Percentiles rank a stretch among this genome's conserved stretches.
These are phyloP conservation scores for Bungarus multicinctus DNA, from an alignment of 2,113 vertebrate species.

Conservation along the genomic window DNA sequence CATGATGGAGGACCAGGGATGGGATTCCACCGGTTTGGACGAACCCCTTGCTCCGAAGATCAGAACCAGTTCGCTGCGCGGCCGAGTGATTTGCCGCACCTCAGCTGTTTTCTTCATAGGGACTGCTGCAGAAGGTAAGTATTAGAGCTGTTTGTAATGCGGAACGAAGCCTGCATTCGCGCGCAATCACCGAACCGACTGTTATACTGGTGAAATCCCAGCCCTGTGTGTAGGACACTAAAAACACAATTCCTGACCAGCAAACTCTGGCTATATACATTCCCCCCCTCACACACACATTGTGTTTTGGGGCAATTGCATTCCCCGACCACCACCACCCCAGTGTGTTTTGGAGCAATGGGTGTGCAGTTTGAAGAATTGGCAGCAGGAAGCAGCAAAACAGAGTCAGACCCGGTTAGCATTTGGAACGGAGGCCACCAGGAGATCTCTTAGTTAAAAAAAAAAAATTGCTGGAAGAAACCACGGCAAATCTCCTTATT, in stretches of 20 bases:
- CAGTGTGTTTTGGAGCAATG: not conserved
- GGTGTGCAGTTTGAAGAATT: not conserved
- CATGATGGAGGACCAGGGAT: not conserved
- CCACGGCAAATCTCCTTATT: not conserved
- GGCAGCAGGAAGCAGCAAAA: not conserved
- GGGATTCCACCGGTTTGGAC: too few relatives aligned
- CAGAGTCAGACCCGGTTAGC: not conserved
- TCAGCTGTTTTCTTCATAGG: too few relatives aligned
- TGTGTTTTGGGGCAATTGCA: not conserved
- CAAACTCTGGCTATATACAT: not conserved
- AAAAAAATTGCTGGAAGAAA: not conserved
- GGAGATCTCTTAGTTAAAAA: not conserved
- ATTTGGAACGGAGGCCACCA: not conserved
- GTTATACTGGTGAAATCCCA: too few relatives aligned
- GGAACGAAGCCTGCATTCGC: too few relatives aligned
- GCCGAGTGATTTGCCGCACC: too few relatives aligned
- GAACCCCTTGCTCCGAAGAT: too few relatives aligned
- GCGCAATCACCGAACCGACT: too few relatives aligned
- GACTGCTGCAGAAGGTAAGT: too few relatives aligned
- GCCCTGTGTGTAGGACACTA: not conserved
- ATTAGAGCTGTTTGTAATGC: too few relatives aligned
- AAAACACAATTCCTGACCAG: not conserved
- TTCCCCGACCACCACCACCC: too few relatives aligned
- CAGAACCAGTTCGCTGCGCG: too few relatives aligned
- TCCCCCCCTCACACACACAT: rapidly evolving